Evolutionary conservation across 2,113 vertebrate genomes (phyloP).

Genomic region (Protobothrops mucrosquamatus): DNA sequence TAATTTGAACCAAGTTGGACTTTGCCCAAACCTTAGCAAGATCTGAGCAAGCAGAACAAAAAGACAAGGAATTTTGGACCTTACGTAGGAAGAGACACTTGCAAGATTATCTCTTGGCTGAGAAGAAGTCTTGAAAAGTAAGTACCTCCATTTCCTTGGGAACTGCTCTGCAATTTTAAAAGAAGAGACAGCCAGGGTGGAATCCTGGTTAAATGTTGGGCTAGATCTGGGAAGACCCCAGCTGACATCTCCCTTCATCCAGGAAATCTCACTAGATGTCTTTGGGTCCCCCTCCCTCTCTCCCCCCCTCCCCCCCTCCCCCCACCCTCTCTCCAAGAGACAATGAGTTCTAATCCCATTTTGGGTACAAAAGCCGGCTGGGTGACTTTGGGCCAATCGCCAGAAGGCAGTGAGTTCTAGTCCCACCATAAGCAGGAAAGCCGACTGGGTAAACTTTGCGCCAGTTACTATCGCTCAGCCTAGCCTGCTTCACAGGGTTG

Average conservation of each 20-base stretch:
- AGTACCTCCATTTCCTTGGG: conserved; percentile 26
- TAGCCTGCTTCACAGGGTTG: not conserved
- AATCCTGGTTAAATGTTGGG: not conserved
- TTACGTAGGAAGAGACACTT: not conserved
- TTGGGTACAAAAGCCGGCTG: not conserved
- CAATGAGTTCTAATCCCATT: not conserved
- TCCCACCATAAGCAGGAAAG: not conserved
- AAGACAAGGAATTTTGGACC: not conserved
- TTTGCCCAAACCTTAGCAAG: conserved; percentile 45
- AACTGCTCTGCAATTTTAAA: not conserved
- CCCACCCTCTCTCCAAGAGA: not conserved
- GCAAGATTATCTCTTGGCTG: not conserved
- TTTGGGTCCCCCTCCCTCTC: not conserved
- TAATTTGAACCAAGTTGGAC: conserved; percentile 57
- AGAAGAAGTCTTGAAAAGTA: conserved; percentile 46
- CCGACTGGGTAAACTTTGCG: not conserved
- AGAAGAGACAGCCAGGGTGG: not conserved
- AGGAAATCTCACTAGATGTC: not conserved
- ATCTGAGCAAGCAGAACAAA: not conserved
- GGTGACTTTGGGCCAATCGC: not conserved
- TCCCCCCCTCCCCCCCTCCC: too few species aligned
- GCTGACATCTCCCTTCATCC: not conserved
- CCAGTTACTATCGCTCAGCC: not conserved
- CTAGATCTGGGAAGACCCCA: not conserved
- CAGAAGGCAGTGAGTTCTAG: not conserved